Conservation (phyloP, 2,797 vertebrate species). For the Capromys pilorides region DNA sequence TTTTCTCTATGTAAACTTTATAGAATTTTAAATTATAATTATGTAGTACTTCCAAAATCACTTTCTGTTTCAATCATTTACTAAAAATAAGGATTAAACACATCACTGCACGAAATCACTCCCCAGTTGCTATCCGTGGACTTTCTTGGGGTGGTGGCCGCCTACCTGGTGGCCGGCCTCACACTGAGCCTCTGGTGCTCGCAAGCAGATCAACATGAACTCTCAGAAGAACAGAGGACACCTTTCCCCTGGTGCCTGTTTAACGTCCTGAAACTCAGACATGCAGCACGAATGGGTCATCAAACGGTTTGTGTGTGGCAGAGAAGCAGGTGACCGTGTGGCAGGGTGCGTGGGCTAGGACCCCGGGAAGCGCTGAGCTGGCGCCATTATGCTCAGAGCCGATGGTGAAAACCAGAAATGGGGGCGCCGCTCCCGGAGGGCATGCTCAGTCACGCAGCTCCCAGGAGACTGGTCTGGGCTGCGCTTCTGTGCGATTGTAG, state of each 20-base stretch:
- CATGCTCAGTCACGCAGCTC: neutral
- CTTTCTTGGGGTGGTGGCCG: neutral
- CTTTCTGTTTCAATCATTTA: neutral
- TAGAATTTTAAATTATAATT: slow-evolving; percentile 39
- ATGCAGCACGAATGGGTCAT: neutral
- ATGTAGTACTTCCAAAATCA: neutral
- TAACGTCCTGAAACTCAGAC: neutral
- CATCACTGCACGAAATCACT: neutral
- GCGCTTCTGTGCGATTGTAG: neutral
- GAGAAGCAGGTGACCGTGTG: neutral
- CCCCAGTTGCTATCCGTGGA: neutral
- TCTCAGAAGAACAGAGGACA: neutral
- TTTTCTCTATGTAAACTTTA: neutral
- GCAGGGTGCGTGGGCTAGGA: neutral
- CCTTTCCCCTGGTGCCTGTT: neutral
- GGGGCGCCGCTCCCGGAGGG: neutral
- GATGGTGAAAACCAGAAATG: neutral
- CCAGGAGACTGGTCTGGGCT: neutral
- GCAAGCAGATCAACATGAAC: neutral
- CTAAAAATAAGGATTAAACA: neutral
- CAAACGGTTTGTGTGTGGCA: neutral
- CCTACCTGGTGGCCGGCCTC: neutral
- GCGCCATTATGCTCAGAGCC: neutral
- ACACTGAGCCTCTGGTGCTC: neutral
- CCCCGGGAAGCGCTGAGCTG: neutral